Evolutionary conservation across 1,140 invertebrate genomes (phyloP), one percentile per base, ranked within the genome.

Genomic region (Zophobas atratus): DNA sequence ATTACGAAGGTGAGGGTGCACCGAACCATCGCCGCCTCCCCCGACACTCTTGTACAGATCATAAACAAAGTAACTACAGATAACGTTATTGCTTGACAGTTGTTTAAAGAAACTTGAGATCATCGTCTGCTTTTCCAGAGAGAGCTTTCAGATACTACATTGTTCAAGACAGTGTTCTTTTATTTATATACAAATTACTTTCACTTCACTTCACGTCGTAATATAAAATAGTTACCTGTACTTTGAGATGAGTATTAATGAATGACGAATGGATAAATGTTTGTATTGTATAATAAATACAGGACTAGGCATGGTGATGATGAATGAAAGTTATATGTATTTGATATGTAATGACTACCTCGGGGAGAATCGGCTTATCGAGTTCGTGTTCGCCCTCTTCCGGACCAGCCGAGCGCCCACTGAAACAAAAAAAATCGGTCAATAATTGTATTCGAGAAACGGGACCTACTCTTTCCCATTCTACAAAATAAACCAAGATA

Each of bases 361-460:
- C 76, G 88, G 89, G 35, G 92, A 92, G 86, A 94, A 93, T 87
- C 93, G 92, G 86, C 90, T 93, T 83, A 93, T 92, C 75, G 92
- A 91, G 82, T 92, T 92, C 76, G 91, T 92, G 43, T 92, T 88
- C 77, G 91, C 91, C 79, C 93, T 89, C 85, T 94, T 95, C 70
- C 93, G 88, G 48, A 94, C 91, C 60, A 94, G 88, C 79, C 91
- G 89, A 20, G 91, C 91, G 63, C 92, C 92, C 84, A 93, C 93
- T 94, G 88, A 81, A 92, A 93, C 79, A 77, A 83, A 85, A 84
- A 36, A 41, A 6, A 48, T 70, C n/a, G 6, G 48, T 41, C 35
- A 43, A 1, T 46, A 32, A 41, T 70, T 43, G 32, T 35, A 75
- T 39, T 77, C 20, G 20, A 20, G 20, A 20, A 20, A 20, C 20